Evolutionary conservation across 2,888 invertebrate genomes (phyloP).

Genomic region (Calliopum simillimum): DNA sequence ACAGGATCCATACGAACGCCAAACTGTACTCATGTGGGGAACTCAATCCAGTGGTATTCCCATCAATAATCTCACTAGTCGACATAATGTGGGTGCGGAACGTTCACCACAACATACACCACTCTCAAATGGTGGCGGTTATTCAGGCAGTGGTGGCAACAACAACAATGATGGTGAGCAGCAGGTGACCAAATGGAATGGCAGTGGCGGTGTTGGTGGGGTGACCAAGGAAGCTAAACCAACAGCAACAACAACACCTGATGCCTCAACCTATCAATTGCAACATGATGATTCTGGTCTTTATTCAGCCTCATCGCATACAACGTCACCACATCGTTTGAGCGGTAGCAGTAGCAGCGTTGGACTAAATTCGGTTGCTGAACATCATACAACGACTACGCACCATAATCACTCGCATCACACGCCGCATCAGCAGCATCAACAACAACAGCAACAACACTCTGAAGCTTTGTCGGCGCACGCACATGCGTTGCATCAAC

Average conservation of each 20-base stretch:
- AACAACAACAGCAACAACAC: slow-evolving; percentile 38
- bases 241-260: slow-evolving; percentile 50
- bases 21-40: slow-evolving; percentile 96
- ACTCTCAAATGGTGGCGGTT: slow-evolving; percentile 63
- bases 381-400: slow-evolving; percentile 45
- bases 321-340: slow-evolving; percentile 60
- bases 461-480: slow-evolving; percentile 19
- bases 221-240: slow-evolving; percentile 39
- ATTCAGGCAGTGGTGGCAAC: slow-evolving; percentile 48
- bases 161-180: slow-evolving; percentile 52
- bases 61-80: slow-evolving; percentile 57
- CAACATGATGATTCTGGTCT: slow-evolving; percentile 61
- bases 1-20: slow-evolving; percentile 71
- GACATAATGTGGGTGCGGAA: slow-evolving; percentile 49
- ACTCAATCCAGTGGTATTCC: slow-evolving; percentile 68
- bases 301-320: slow-evolving; percentile 61
- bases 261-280: slow-evolving; percentile 55
- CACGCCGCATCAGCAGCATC: slow-evolving; percentile 22
- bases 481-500: slow-evolving; percentile 43
- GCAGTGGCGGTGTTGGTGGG: slow-evolving; percentile 43
- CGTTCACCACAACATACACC: slow-evolving; percentile 65
- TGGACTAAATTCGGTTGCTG: slow-evolving; percentile 53
- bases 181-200: slow-evolving; percentile 59
- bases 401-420: slow-evolving; percentile 42
- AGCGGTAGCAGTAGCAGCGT: slow-evolving; percentile 44